These are phyloP conservation scores for Arenaria interpres DNA, from an alignment of 2,113 vertebrate genomes.

Conservation along the genomic window DNA sequence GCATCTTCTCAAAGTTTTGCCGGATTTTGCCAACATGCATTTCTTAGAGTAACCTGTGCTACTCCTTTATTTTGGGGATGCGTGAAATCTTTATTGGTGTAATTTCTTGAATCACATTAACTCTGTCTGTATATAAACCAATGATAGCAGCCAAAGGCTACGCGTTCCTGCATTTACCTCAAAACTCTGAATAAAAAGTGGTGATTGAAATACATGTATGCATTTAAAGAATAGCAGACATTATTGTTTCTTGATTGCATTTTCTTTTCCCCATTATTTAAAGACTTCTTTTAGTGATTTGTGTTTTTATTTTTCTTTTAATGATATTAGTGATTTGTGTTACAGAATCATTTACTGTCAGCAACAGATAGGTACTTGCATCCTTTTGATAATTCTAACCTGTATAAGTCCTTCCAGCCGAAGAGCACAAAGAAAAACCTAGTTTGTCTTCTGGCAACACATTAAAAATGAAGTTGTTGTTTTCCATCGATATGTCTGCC, in stretches of 20 bases:
- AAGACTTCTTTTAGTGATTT: background rate
- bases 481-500: background rate
- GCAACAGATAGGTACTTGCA: background rate
- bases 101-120: background rate
- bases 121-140: background rate
- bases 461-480: background rate
- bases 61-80: background rate
- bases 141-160: background rate
- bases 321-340: background rate
- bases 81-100: background rate
- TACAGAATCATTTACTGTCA: background rate
- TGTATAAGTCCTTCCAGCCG: background rate
- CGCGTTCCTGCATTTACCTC: background rate
- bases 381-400: background rate
- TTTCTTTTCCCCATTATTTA: background rate
- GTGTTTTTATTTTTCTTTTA: background rate
- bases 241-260: background rate
- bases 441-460: background rate
- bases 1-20: background rate
- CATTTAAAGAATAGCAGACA: background rate
- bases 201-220: background rate
- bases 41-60: background rate
- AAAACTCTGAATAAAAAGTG: background rate
- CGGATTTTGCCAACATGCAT: background rate
- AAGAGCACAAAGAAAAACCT: background rate